Evolutionary conservation across 2,888 invertebrate genomes (phyloP).

Genomic region (Erebia palarica): DNA sequence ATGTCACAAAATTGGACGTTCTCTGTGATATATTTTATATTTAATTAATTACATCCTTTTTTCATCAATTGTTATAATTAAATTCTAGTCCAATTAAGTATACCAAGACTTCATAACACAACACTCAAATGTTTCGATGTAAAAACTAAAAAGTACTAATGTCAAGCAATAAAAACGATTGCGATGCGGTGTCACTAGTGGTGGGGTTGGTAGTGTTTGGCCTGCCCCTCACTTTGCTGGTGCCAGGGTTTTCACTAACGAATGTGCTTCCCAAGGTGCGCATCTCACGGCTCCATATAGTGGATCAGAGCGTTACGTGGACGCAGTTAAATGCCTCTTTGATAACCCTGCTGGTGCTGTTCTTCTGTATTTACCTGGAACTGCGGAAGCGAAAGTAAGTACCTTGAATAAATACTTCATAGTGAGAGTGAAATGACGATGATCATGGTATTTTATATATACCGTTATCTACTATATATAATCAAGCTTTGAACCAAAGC

Average conservation of each 20-base stretch:
- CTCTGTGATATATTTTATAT: not conserved
- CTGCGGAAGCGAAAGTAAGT: slow-evolving; percentile 69
- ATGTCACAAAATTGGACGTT: not conserved
- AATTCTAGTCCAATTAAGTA: not conserved
- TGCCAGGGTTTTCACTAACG: slow-evolving; percentile 69
- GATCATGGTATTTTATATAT: not conserved
- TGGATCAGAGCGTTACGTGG: slow-evolving; percentile 62
- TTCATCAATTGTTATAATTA: not conserved
- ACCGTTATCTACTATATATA: too few species aligned
- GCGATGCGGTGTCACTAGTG: slow-evolving; percentile 41
- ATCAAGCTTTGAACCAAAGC: too few species aligned
- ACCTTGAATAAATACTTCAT: not conserved
- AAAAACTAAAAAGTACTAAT: slow-evolving; percentile 45
- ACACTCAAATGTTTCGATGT: slow-evolving; percentile 28
- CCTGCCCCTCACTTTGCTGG: slow-evolving; percentile 64
- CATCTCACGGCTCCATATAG: slow-evolving; percentile 59
- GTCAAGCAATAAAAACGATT: slow-evolving; percentile 42
- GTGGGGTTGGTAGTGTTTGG: slow-evolving; percentile 58
- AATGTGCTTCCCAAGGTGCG: slow-evolving; percentile 65
- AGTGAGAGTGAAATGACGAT: not conserved
- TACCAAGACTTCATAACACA: not conserved
- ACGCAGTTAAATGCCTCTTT: slow-evolving; percentile 58
- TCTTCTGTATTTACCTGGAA: slow-evolving; percentile 70
- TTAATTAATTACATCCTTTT: too few species aligned
- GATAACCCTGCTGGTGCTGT: slow-evolving; percentile 51